phyloP scores from a whole-genome alignment of 2,888 invertebrate species.

The Ommatoiulus sabulosus region DNA sequence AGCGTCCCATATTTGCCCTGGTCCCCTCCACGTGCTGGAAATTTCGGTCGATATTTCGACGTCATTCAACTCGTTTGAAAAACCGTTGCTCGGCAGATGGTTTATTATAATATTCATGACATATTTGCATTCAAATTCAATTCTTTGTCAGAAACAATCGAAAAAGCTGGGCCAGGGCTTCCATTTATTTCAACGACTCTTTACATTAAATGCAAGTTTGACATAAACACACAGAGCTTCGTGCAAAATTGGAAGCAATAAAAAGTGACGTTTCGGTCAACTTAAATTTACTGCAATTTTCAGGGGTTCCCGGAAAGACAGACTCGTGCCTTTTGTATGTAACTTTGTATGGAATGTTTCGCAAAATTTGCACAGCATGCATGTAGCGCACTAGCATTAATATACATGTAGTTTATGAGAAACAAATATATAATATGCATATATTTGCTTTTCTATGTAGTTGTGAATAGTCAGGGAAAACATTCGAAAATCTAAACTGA shows the following conservation, averaged over 20 bases:
- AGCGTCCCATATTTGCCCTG: not conserved
- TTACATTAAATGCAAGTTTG: not conserved
- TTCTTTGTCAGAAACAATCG: slow-evolving; percentile 29
- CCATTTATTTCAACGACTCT: not conserved
- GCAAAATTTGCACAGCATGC: too few species aligned
- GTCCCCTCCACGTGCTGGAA: not conserved
- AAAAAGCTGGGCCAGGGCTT: not conserved
- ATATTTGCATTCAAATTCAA: slow-evolving; percentile 36
- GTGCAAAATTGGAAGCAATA: not conserved
- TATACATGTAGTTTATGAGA: too few species aligned
- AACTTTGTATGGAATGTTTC: too few species aligned
- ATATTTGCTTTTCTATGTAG: too few species aligned
- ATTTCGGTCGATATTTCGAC: not conserved
- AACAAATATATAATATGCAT: too few species aligned
- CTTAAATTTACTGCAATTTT: not conserved
- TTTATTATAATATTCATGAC: slow-evolving; percentile 31
- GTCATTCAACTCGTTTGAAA: slow-evolving; percentile 9
- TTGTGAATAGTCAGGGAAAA: too few species aligned
- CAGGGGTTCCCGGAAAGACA: too few species aligned
- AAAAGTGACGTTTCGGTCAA: not conserved
- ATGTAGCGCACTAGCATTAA: too few species aligned
- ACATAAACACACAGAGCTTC: not conserved
- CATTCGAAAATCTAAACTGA: too few species aligned
- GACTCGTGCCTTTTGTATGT: too few species aligned
- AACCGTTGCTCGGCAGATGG: slow-evolving; percentile 43